Evolutionary conservation across 2,797 vertebrate genomes (phyloP).

Genomic region (Paramormyrops hopkinsi): DNA sequence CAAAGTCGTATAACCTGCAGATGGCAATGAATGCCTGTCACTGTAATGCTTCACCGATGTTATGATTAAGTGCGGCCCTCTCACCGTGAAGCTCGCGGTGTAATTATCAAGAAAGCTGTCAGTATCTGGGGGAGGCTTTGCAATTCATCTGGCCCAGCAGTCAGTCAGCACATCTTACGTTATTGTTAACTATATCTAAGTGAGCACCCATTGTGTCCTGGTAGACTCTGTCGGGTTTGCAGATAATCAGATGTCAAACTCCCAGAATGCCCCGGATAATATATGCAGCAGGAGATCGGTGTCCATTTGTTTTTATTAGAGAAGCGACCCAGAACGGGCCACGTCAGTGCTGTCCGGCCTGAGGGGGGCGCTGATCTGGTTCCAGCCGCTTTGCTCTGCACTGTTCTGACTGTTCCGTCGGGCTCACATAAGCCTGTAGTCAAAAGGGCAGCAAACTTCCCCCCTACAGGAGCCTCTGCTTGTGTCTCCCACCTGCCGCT

Average conservation of each 20-base stretch:
- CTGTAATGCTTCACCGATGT: conserved; percentile 28
- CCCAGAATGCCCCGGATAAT: background rate
- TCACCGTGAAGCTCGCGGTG: conserved; percentile 14
- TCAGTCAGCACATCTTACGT: conserved; percentile 1
- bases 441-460: background rate
- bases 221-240: background rate
- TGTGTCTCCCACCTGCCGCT: background rate
- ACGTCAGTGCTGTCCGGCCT: background rate
- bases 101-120: conserved; percentile 31
- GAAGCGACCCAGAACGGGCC: background rate
- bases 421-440: background rate
- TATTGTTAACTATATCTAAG: background rate
- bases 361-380: background rate
- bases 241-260: background rate
- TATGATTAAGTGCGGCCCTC: conserved; percentile 17
- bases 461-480: background rate
- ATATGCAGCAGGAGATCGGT: background rate
- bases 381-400: background rate
- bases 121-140: conserved; percentile 18
- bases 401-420: background rate
- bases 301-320: background rate
- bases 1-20: background rate
- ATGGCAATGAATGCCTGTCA: conserved; percentile 27
- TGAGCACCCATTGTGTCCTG: background rate
- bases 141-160: conserved; percentile 14